Conservation (phyloP, 2,113 vertebrate genomes). For the Acanthisitta chloris region DNA sequence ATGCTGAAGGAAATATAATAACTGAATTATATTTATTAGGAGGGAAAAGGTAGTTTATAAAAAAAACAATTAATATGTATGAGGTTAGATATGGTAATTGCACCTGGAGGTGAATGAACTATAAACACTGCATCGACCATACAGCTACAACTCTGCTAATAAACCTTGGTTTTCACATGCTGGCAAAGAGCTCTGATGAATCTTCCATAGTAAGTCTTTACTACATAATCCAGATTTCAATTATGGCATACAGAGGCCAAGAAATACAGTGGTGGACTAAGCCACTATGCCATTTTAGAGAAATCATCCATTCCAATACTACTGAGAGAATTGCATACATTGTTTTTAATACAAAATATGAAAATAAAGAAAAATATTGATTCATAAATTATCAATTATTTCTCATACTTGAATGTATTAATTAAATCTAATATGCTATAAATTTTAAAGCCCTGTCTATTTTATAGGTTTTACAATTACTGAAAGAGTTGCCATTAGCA, state of each 20-base stretch:
- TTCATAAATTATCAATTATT: background rate
- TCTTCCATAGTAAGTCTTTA: background rate
- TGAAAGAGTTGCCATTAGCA: conserved; percentile 26
- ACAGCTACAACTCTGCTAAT: background rate
- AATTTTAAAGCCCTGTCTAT: conserved; percentile 7
- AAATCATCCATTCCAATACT: background rate
- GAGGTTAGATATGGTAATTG: background rate
- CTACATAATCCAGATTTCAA: background rate
- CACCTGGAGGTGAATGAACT: background rate
- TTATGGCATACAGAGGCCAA: background rate
- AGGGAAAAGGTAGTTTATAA: background rate
- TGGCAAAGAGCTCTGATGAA: background rate
- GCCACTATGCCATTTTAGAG: background rate
- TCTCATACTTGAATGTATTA: conserved; percentile 14
- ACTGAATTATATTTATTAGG: background rate
- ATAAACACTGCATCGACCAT: background rate
- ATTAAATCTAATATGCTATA: conserved; percentile 36
- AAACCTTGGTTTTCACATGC: background rate
- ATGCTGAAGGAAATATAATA: background rate
- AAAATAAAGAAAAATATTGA: background rate
- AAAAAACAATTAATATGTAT: background rate
- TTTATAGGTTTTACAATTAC: conserved; percentile 44
- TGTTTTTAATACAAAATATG: background rate
- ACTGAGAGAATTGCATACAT: background rate
- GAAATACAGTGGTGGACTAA: background rate